Conservation (phyloP, 2,113 vertebrate genomes). For the Hassar affinis region DNA sequence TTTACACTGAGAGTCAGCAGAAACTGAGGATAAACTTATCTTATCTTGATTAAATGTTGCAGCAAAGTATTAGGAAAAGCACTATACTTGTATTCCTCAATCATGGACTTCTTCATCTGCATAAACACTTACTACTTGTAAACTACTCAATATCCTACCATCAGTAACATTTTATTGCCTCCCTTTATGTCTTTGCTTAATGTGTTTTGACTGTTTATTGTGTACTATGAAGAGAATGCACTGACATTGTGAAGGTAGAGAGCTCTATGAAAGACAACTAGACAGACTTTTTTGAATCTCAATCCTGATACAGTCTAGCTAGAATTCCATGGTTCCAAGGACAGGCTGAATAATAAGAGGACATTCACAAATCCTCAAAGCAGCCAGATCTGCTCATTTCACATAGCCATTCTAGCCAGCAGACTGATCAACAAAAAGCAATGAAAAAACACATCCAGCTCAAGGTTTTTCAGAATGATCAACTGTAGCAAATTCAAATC, state of each 20-base stretch:
- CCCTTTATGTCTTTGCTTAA: constrained; percentile 43
- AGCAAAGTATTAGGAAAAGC: background rate
- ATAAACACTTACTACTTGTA: constrained; percentile 47
- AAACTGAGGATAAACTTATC: constrained; percentile 15
- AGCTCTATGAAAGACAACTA: constrained; percentile 38
- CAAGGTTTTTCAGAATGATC: background rate
- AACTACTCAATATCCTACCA: constrained; percentile 43
- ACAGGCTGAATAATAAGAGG: constrained; percentile 18
- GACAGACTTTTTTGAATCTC: constrained; percentile 15
- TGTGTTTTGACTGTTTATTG: constrained; percentile 51
- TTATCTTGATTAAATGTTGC: background rate
- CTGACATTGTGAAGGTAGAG: constrained; percentile 37
- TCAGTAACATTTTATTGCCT: constrained; percentile 48
- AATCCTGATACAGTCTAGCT: background rate
- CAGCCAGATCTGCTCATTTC: background rate
- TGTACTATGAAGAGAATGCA: constrained; percentile 35
- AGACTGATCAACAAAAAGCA: background rate
- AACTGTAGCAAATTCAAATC: background rate
- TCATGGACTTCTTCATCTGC: constrained; percentile 35
- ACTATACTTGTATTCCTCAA: background rate
- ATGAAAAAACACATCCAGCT: background rate
- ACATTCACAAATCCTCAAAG: constrained; percentile 6
- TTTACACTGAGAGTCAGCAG: background rate
- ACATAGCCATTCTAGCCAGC: background rate
- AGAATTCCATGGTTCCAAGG: constrained; percentile 39